Conservation (phyloP, 2,113 vertebrate genomes). For the Bubalus kerabau region DNA sequence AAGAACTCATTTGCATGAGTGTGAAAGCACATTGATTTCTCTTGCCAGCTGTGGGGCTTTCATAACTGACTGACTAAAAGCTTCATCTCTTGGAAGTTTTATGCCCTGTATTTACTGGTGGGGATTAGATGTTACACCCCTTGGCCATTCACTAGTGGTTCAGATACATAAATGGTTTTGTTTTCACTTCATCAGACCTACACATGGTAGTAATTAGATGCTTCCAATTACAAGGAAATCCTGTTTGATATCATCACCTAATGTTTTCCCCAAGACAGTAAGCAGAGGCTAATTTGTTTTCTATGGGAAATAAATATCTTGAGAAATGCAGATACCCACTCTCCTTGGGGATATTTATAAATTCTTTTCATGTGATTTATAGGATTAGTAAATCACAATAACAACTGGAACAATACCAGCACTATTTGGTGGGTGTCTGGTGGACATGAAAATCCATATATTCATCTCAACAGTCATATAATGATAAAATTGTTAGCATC, state of each 20-base stretch:
- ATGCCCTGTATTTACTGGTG: neutral
- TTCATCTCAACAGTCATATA: neutral
- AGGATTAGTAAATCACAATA: neutral
- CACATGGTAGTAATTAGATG: slow-evolving; percentile 38
- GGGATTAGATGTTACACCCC: slow-evolving; percentile 48
- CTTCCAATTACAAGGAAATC: slow-evolving; percentile 5
- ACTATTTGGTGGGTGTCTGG: neutral
- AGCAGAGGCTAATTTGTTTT: neutral
- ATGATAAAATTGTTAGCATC: neutral
- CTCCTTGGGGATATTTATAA: neutral
- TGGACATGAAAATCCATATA: neutral
- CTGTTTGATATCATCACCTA: slow-evolving; percentile 24
- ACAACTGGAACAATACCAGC: neutral
- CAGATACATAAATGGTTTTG: slow-evolving; percentile 10
- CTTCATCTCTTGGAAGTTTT: slow-evolving; percentile 49
- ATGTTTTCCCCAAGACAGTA: neutral
- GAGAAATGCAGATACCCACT: neutral
- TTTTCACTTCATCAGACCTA: slow-evolving; percentile 53
- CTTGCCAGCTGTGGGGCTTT: neutral
- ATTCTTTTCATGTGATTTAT: neutral
- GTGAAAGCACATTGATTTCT: neutral
- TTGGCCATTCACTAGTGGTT: neutral
- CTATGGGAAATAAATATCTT: neutral
- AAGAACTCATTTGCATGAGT: slow-evolving; percentile 22
- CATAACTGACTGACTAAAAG: slow-evolving; percentile 1